These are phyloP conservation scores for Rostratula benghalensis DNA, from an alignment of 2,113 vertebrate genomes.

Conservation along the genomic window DNA sequence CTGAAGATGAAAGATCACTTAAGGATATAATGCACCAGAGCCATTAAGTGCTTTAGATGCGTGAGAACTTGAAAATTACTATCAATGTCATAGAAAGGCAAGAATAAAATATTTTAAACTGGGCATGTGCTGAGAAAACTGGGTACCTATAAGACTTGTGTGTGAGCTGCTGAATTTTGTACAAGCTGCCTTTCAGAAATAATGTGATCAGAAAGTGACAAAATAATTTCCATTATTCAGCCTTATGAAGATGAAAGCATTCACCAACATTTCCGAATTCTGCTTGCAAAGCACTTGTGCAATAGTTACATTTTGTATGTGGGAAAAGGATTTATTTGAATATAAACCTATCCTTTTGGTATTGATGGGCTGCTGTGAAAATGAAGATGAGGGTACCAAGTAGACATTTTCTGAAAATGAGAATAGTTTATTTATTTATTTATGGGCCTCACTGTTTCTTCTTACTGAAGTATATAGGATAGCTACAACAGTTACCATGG, in stretches of 20 bases:
- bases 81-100: neutral
- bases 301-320: neutral
- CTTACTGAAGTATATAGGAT: neutral
- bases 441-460: neutral
- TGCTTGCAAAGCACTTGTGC: neutral
- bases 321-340: neutral
- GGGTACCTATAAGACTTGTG: neutral
- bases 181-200: slow-evolving; percentile 18
- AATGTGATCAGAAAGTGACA: neutral
- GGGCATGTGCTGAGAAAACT: neutral
- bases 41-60: neutral
- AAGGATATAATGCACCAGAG: neutral
- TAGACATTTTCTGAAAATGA: neutral
- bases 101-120: neutral
- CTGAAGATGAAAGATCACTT: neutral
- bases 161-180: slow-evolving; percentile 20
- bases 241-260: neutral
- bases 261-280: slow-evolving; percentile 26
- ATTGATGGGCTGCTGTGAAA: neutral
- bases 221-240: neutral
- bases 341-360: neutral
- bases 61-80: neutral
- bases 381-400: neutral
- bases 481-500: slow-evolving; percentile 58
- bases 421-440: slow-evolving; percentile 11